phyloP scores from a whole-genome alignment of 1,140 invertebrate species.

The Teleogryllus occipitalis region DNA sequence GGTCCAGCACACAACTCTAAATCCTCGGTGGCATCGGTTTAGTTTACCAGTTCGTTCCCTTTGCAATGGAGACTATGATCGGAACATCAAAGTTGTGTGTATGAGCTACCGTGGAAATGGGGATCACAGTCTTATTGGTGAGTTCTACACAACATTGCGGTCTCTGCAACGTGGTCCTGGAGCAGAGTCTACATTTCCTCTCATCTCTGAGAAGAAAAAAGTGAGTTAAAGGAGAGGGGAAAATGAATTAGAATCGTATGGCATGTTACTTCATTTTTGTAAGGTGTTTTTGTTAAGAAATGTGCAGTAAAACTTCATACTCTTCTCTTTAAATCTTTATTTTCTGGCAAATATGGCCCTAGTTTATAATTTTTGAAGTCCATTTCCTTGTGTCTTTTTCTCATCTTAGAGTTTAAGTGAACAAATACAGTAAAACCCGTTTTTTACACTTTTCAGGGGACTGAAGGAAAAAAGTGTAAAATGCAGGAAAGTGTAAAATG shows the following conservation, averaged over 20 bases:
- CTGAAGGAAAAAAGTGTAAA: too few relatives aligned
- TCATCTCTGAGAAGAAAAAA: slow-evolving; percentile 30
- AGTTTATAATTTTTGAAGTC: too few relatives aligned
- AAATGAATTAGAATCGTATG: too few relatives aligned
- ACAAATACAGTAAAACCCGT: too few relatives aligned
- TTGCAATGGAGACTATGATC: slow-evolving; percentile 51
- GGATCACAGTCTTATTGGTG: slow-evolving; percentile 42
- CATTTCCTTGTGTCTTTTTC: too few relatives aligned
- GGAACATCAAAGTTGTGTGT: slow-evolving; percentile 36
- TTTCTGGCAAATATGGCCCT: too few relatives aligned
- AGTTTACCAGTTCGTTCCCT: slow-evolving; percentile 41
- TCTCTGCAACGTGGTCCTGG: slow-evolving; percentile 25
- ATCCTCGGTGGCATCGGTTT: slow-evolving; percentile 49
- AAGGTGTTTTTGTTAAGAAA: slow-evolving; percentile 25
- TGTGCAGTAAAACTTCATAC: too few relatives aligned
- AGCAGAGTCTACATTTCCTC: slow-evolving; percentile 25
- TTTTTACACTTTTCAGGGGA: too few relatives aligned
- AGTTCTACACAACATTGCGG: slow-evolving; percentile 30
- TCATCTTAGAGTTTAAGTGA: too few relatives aligned
- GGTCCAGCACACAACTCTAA: slow-evolving; percentile 43
- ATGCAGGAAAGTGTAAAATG: too few relatives aligned
- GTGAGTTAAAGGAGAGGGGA: slow-evolving; percentile 18
- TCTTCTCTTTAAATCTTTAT: too few relatives aligned
- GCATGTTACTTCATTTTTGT: too few relatives aligned
- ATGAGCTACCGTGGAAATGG: slow-evolving; percentile 34